Base-by-base conservation (phyloP, 2,888 invertebrate genomes). In the Aromia moschata region DNA sequence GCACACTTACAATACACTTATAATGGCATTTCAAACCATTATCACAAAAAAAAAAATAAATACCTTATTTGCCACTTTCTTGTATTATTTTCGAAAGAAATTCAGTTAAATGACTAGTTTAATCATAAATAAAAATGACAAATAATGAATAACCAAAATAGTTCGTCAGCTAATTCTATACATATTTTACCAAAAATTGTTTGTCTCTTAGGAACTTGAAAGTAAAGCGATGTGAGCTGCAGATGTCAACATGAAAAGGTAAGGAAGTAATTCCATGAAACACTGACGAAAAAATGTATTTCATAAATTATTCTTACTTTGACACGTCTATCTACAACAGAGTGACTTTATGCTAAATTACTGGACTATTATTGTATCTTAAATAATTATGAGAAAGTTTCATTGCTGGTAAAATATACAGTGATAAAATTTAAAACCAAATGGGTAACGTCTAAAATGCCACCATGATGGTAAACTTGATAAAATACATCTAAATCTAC, bases 11-110 rank as follows among this genome's bases (percentile, higher is more conserved):
- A 75, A 70, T 74, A 77, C 74, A 75, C 59, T 65, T 73, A 75
- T 74, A 76, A 78, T 76, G 77, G 78, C 78, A 78, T 77, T 78
- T 76, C 73, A 77, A 75, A 76, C 74, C 75, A 75, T 76, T 72
- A 74, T 76, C 73, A 76, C 72, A 74, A 75, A 67, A 69, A 66
- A 58, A 65, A 62, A 75, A 67, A 69, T 65, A 58, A 65, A 62
- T 63, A 59, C 65, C 56, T 69, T 60, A 70, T 66, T 68, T 70
- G 70, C 68, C 70, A 66, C 71, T 68, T 68, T 45, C 15, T 62
- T 62, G 38, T 61, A 51, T 15, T 33, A 37, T 60, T 62, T 52
- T 57, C 56, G 17, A 63, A 49, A 38, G 20, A 33, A 56, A 56
- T 56, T 59, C 46, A 44, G 51, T 62, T 47, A 51, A 47, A 52